Evolutionary conservation across 2,113 vertebrate genomes (phyloP).

Genomic region (Brienomyrus longianalis): DNA sequence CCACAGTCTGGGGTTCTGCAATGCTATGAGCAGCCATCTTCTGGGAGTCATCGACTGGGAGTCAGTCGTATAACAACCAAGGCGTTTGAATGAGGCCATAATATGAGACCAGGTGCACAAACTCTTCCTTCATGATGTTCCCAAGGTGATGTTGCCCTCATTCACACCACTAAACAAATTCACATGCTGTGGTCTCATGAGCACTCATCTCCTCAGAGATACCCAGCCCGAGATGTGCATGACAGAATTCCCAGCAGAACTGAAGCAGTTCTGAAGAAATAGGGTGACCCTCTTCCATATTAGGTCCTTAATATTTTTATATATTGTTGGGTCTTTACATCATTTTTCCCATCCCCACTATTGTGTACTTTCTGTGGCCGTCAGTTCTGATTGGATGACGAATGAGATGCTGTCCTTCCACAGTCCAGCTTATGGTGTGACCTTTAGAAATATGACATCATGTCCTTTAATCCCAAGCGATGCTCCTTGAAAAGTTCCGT

Average conservation of each 20-base stretch:
- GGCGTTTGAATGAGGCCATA: not conserved
- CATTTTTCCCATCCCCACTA: not conserved
- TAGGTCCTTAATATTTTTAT: not conserved
- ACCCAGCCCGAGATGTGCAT: not conserved
- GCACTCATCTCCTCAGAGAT: not conserved
- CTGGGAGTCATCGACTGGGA: not conserved
- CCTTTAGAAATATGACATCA: not conserved
- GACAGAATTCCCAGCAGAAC: not conserved
- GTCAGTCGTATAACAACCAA: not conserved
- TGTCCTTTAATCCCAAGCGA: not conserved
- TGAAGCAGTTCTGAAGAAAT: not conserved
- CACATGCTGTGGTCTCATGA: not conserved
- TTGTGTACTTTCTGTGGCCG: not conserved
- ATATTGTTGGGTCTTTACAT: not conserved
- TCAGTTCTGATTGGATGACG: not conserved
- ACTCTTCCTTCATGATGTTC: not conserved
- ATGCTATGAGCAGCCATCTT: not conserved
- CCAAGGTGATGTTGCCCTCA: not conserved
- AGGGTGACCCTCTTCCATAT: not conserved
- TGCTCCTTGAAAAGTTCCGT: not conserved
- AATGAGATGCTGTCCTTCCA: not conserved
- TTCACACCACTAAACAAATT: not conserved
- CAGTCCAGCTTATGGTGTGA: not conserved
- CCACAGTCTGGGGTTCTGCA: not conserved
- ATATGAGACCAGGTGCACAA: not conserved